Evolutionary conservation across 1,140 invertebrate species (phyloP).

Genomic region (Leptinotarsa lineolata): DNA sequence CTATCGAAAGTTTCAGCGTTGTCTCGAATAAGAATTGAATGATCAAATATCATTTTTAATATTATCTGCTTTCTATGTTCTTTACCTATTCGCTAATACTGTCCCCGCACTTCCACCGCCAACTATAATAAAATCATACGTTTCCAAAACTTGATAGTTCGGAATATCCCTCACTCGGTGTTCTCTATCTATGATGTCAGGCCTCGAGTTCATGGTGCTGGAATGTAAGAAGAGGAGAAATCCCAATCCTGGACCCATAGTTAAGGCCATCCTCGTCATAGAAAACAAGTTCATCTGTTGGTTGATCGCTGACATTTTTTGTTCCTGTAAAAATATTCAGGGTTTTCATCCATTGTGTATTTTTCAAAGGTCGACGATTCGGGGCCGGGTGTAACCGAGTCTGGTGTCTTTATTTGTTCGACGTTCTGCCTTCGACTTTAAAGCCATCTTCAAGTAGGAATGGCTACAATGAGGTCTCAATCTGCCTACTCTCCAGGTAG

Average conservation of each 20-base stretch:
- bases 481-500: too few species aligned
- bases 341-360: too few species aligned
- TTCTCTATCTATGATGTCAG: constrained; percentile 68
- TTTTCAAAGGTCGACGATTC: too few species aligned
- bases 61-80: not conserved
- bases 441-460: too few species aligned
- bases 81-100: constrained; percentile 68
- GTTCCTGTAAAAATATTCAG: not conserved
- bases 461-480: too few species aligned
- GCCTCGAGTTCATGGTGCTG: constrained; percentile 63
- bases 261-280: constrained; percentile 64
- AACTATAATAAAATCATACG: constrained; percentile 78
- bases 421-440: too few species aligned
- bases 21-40: too few species aligned
- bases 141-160: constrained; percentile 57
- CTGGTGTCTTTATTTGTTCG: too few species aligned
- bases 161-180: constrained; percentile 57
- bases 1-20: too few species aligned
- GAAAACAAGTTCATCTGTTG: constrained; percentile 55
- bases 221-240: constrained; percentile 65
- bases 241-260: constrained; percentile 64
- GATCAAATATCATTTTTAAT: not conserved
- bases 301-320: constrained; percentile 33
- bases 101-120: constrained; percentile 84
- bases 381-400: too few species aligned